These are phyloP conservation scores for Pseudois nayaur DNA, from an alignment of 2,113 vertebrate genomes.

Conservation along the genomic window DNA sequence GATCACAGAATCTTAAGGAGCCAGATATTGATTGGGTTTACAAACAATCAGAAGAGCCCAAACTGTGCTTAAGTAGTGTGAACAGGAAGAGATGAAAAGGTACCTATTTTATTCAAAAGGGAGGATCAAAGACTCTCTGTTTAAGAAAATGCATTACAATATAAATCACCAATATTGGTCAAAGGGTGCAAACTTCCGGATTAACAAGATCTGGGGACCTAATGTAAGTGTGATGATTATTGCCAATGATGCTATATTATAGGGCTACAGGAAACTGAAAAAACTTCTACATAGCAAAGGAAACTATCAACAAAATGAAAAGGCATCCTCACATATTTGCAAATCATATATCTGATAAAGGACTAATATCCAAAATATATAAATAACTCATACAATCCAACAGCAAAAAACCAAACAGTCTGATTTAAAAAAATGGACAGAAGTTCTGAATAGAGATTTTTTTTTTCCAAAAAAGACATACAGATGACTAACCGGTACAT, in stretches of 20 bases:
- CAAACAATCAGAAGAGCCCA: constrained; percentile 55
- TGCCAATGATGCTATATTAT: not conserved
- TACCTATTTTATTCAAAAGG: constrained; percentile 30
- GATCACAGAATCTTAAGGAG: constrained; percentile 74
- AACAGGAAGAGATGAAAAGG: constrained; percentile 24
- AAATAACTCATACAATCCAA: not conserved
- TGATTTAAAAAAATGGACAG: not conserved
- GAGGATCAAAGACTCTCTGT: constrained; percentile 26
- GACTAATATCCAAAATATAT: not conserved
- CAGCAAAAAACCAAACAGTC: not conserved
- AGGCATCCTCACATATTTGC: not conserved
- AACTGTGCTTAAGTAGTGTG: constrained; percentile 19
- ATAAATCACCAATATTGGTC: not conserved
- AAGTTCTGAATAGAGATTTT: not conserved
- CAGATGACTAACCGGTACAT: not conserved
- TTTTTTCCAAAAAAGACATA: not conserved
- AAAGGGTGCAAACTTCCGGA: not conserved
- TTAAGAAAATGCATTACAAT: constrained; percentile 35
- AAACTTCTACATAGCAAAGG: not conserved
- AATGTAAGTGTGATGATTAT: not conserved
- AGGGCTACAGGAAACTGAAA: not conserved
- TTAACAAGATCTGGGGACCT: not conserved
- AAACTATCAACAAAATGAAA: not conserved
- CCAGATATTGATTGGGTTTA: constrained; percentile 73
- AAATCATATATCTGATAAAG: not conserved